A percentile compares a stretch with the other conserved stretches of the same genome.
These are phyloP conservation scores for Aplysina aerophoba DNA, from an alignment of 37 sponge, comb jelly and placozoan species.

Conservation along the genomic window DNA sequence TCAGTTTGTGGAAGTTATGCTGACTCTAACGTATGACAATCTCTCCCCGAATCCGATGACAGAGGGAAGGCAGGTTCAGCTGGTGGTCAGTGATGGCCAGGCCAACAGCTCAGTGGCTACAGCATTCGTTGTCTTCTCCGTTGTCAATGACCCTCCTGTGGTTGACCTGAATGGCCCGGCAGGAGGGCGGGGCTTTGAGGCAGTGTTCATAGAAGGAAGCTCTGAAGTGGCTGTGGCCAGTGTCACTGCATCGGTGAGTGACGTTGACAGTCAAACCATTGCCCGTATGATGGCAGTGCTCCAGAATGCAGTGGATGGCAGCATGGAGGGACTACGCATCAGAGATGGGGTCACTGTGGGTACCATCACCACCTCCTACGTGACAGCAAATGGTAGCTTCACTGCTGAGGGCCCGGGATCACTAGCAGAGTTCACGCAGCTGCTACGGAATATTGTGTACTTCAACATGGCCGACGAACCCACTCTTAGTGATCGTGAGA, in stretches of 20 bases:
- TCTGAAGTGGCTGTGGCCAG: conserved; percentile 28
- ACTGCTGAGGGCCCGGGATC: conserved; percentile 35
- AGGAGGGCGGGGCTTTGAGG: conserved; percentile 44
- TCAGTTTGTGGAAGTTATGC: conserved; percentile 25
- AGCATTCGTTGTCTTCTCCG: conserved; percentile 47
- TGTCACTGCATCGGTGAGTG: conserved; percentile 22
- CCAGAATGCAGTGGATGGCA: not conserved
- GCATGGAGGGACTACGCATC: conserved; percentile 35
- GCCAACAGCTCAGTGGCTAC: conserved; percentile 39
- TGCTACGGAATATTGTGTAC: conserved; percentile 39
- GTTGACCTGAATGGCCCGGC: conserved; percentile 72
- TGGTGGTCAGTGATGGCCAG: conserved; percentile 63
- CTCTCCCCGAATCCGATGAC: conserved; percentile 29
- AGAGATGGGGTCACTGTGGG: not conserved
- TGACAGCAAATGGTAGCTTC: conserved; percentile 2
- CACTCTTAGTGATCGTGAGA: conserved; percentile 5
- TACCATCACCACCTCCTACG: not conserved
- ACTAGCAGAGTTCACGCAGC: conserved; percentile 9
- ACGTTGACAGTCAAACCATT: conserved; percentile 57
- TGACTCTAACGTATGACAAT: conserved; percentile 53
- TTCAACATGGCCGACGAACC: conserved; percentile 69
- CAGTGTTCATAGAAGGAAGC: conserved; percentile 45
- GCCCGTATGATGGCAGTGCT: conserved; percentile 20
- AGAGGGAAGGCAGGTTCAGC: conserved; percentile 34
- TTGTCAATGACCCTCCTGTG: conserved; percentile 75